Evolutionary conservation across 2,888 invertebrate genomes (phyloP), one percentile per base, ranked within the genome.

Genomic region (Malachius bipustulatus): DNA sequence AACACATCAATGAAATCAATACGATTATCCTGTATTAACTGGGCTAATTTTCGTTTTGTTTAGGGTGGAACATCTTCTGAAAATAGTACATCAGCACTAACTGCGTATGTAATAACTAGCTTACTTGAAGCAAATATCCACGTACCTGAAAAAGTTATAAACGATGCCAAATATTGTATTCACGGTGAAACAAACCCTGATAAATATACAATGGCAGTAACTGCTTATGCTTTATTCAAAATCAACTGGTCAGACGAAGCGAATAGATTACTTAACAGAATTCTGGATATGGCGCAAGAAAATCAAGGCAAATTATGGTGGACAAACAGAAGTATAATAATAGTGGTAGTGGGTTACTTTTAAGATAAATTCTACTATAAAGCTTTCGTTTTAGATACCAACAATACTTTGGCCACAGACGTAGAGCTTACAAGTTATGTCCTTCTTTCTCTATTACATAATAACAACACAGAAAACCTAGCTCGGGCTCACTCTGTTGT

Each of bases 351-450:
- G n/a, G n/a, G n/a, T n/a, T 19, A 19, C n/a, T 19, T 8, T 19
- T 19, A 19, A 19, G n/a, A n/a, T 19, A n/a, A 13, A 11, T 28
- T 9, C 29, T 9, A 29, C 8, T 6, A 6, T 14, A 8, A 8
- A 6, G 6, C 31, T 11, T 31, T 29, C 24, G 13, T 13, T 10
- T 6, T 24, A 43, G 40, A 38, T 9, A 16, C 14, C 3, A 37
- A 42, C 32, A 38, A 35, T 10, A 47, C 49, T 2, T 43, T 69
- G 2, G 66, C 76, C 1, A 65, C 73, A 2, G 76, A 75, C 14
- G 68, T 81, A 36, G 81, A 82, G 51, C 76, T 76, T 43, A 78
- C 79, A 0, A 69, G 73, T 1, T 82, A 82, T 52, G 77, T 69
- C 0, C 60, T 81, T 9, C 59, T 79, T 2, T 67, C 78, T 0